These are phyloP conservation scores for Rhagoletis zephyria DNA, from an alignment of 1,140 invertebrate species.

Conservation along the genomic window DNA sequence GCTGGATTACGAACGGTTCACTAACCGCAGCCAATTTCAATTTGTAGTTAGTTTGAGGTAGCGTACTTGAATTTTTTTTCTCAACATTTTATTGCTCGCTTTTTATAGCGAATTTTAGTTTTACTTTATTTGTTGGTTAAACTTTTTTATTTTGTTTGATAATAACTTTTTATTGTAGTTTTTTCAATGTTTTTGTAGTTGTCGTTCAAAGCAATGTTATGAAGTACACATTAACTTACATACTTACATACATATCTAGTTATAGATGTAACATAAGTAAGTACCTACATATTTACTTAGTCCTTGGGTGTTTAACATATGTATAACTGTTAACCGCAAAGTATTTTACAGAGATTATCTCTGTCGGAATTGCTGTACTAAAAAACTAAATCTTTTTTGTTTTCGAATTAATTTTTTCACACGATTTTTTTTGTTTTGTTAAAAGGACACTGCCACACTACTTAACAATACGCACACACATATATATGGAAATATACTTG, in stretches of 20 bases:
- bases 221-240: not conserved
- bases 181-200: not conserved
- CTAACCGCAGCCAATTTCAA: conserved; percentile 42
- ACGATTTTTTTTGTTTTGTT: too few relatives aligned
- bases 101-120: conserved; percentile 53
- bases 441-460: too few relatives aligned
- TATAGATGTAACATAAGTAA: conserved; percentile 7
- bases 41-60: conserved; percentile 33
- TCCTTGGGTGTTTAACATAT: not conserved
- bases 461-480: too few relatives aligned
- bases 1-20: not conserved
- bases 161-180: conserved; percentile 35
- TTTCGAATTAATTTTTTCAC: not conserved
- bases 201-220: not conserved
- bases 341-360: not conserved
- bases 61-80: conserved; percentile 13
- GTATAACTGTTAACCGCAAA: conserved; percentile 17
- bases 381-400: too few relatives aligned
- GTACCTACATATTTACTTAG: not conserved
- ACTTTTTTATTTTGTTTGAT: conserved; percentile 53
- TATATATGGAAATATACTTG: too few relatives aligned
- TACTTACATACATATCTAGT: not conserved
- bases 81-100: not conserved
- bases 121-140: conserved; percentile 56
- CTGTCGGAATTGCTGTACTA: not conserved